Evolutionary conservation across 2,113 vertebrate genomes (phyloP), one percentile per base, ranked within the genome.

Genomic region (Baryphthengus martii): DNA sequence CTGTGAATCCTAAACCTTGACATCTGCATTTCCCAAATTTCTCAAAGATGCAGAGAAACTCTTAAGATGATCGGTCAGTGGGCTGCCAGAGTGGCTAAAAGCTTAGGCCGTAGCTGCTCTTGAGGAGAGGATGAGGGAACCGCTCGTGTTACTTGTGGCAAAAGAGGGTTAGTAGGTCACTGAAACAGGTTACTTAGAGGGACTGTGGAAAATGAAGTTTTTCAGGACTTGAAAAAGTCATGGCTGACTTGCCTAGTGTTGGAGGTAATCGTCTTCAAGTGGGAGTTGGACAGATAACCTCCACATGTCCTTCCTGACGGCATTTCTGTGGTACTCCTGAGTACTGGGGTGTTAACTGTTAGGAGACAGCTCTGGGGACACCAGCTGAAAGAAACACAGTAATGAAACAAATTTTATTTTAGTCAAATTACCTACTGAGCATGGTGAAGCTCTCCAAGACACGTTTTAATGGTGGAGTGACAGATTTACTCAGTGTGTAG

Each of bases 401-500:
- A 18, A 14, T 28, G 58, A 80, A 93, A 37, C 49, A 37, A 8
- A 14, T 53, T 79, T 19, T 49, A 13, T 56, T 72, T 26, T 1
- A 29, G 53, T 3, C 39, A 63, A 67, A n/a, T 84, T 81, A 39
- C 66, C 44, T 63, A 5, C 49, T 73, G 21, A 37, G 79, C 4
- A 1, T 45, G 74, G 67, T 66, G 31, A 19, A 21, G 72, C 94
- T 92, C 79, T 93, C 45, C 53, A 28, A 73, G 94, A 42, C 72
- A 50, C 26, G 2, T 75, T 82, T 39, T 42, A 55, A 15, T 74
- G 82, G 62, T 49, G 58, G 56, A 90, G 65, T 93, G 94, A 93
- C 83, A 89, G 92, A 84, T 95, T 81, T 89, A 81, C 73, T 92
- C 65, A 6, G 83, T 29, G 3, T 77, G 42, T 71, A 88, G 73